A percentile compares a stretch with the other conserved stretches of the same genome.
Evolutionary conservation across 2,113 vertebrate genomes (phyloP).

Genomic region (Saccopteryx leptura): DNA sequence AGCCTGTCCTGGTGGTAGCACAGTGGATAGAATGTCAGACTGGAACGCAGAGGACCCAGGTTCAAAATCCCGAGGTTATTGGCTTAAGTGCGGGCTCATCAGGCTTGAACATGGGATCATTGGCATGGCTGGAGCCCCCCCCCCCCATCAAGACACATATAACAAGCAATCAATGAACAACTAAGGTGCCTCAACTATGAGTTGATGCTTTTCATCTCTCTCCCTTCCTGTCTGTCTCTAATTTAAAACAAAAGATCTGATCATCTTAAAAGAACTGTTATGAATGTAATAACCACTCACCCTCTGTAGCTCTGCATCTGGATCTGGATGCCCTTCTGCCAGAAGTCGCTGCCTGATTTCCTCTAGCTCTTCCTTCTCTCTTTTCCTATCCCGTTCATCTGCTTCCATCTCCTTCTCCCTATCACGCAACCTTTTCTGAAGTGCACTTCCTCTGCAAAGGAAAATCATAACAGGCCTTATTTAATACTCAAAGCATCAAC

Average conservation of each 20-base stretch:
- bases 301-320: conserved; percentile 98
- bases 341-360: conserved; percentile 98
- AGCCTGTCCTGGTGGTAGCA: too few relatives aligned
- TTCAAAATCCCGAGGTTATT: too few relatives aligned
- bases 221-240: too few relatives aligned
- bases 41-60: too few relatives aligned
- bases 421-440: conserved; percentile 98
- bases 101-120: too few relatives aligned
- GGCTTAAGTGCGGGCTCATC: too few relatives aligned
- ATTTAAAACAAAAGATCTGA: not conserved
- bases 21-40: too few relatives aligned
- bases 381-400: conserved; percentile 98
- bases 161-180: too few relatives aligned
- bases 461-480: not conserved
- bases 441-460: conserved; percentile 96
- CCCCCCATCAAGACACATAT: too few relatives aligned
- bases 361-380: conserved; percentile 98
- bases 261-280: not conserved
- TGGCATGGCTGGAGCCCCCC: too few relatives aligned
- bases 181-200: too few relatives aligned
- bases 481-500: not conserved
- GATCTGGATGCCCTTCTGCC: conserved; percentile 98
- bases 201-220: too few relatives aligned
- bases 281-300: conserved; percentile 85
- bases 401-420: conserved; percentile 98